Base-by-base conservation (phyloP, 2,888 invertebrate genomes). In the Coronaproctus castanopsis region DNA sequence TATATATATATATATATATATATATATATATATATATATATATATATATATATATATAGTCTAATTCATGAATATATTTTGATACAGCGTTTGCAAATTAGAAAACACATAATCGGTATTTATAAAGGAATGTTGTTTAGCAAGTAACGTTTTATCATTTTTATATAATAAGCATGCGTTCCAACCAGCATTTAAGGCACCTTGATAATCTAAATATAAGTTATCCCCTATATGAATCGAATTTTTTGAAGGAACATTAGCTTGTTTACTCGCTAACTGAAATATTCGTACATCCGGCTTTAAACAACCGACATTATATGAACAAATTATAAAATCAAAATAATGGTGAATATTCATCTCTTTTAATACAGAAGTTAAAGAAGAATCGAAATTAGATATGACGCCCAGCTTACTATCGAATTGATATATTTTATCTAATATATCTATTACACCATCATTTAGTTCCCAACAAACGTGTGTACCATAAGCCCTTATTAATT, bases 341-440 rank as follows among this genome's bases (percentile, higher is more conserved):
- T 81, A 81, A 57, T 80, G 73, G 56, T 76, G 69, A n/a, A 92
- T 71, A 59, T 77, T 78, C 49, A 83, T 75, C 66, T 80, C 81
- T 18, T 72, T 66, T 57, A 93, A 74, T 63, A 91, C 78, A 3
- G 75, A 73, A 62, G 80, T 75, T 1, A 93, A 73, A 24, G 91
- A 77, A 24, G 87, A 84, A 74, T 93, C 93, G 73, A 85, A 89
- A 72, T 93, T 93, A 3, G 92, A 89, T 65, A 93, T 81, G 0
- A 90, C 79, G 2, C 90, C 92, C 52, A 90, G 65, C 14, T 70
- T 66, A 18, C 78, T 67, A 22, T 72, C 71, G 58, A 71, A 72
- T 14, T 70, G 69, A 62, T 71, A 73, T 5, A 89, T 70, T 62
- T 77, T 75, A 22, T 78, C 72, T 1, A 90, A 73, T n/a, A 88